Evolutionary conservation across 1,140 invertebrate species (phyloP), one percentile per base, ranked within the genome.

Genomic region (Drosophila equinoxialis): DNA sequence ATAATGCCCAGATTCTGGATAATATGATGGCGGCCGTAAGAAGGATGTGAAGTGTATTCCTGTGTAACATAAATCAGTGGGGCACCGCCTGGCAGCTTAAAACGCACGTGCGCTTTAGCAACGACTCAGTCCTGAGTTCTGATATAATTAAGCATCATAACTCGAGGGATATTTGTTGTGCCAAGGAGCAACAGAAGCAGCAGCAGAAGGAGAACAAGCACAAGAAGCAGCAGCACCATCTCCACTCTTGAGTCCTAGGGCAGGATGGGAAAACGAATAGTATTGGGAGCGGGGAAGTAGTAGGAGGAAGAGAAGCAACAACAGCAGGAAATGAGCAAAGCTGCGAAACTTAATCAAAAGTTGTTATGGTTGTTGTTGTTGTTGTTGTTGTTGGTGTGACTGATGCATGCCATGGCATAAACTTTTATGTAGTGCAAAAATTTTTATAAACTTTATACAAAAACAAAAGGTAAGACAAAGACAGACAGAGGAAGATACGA

Each of bases 91-190:
- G 74, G 63, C 51, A 77, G 71, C 77, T 77, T 79, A 79, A 79
- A 79, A 77, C 67, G 77, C 77, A 79, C 77, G 77, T 79, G 77
- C 77, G 74, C 68, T 62, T 35, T 11, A 26, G n/a, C 60, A 60
- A 39, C 58, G 37, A 42, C 26, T 8, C 17, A 51, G 45, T 51
- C 17, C 17, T 51, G 58, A 60, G 17, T 60, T 66, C 77, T 77
- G 77, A 80, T 80, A 80, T 80, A 80, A 80, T 80, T 80, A 80
- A 80, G 77, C 77, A 77, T 74, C 77, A 80, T 80, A 80, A 78
- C 77, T 80, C 75, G 71, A 80, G 77, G 75, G 75, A 77, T 74
- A 77, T 80, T 77, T 79, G 70, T 77, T 77, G 74, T 63, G 71
- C 68, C 37, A 65, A 39, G 48, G 51, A 35, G 48, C 26, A 17